phyloP scores from a whole-genome alignment of 2,797 vertebrate species.

The Tenualosa thibaudeaui region DNA sequence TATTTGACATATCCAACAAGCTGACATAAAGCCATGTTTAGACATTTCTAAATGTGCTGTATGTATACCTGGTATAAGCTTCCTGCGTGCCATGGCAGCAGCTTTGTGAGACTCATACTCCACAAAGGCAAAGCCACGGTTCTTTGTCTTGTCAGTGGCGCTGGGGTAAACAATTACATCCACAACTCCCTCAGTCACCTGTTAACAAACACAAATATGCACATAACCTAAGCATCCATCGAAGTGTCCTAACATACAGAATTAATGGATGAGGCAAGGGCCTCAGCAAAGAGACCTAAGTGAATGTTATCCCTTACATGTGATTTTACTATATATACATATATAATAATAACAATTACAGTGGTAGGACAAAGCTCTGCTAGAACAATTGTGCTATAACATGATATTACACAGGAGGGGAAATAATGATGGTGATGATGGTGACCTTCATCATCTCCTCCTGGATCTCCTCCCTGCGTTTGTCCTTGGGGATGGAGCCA shows the following conservation, averaged over 20 bases:
- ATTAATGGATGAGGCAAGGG: too few species aligned
- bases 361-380: not conserved
- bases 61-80: constrained; percentile 84
- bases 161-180: constrained; percentile 92
- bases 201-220: constrained; percentile 11
- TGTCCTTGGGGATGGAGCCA: constrained; percentile 92
- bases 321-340: too few species aligned
- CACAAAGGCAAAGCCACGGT: constrained; percentile 93
- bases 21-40: not conserved
- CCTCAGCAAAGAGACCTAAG: too few species aligned
- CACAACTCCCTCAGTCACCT: constrained; percentile 91
- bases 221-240: not conserved
- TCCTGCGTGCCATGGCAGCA: constrained; percentile 90
- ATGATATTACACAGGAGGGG: not conserved
- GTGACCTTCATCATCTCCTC: constrained; percentile 88
- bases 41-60: not conserved
- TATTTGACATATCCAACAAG: too few species aligned
- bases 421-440: not conserved
- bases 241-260: too few species aligned
- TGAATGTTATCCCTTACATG: too few species aligned
- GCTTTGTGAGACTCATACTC: constrained; percentile 95
- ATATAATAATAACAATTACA: too few species aligned
- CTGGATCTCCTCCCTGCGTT: constrained; percentile 90
- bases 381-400: not conserved
- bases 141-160: constrained; percentile 79